Conservation (phyloP, 2,113 vertebrate species). For the Cololabis saira region DNA sequence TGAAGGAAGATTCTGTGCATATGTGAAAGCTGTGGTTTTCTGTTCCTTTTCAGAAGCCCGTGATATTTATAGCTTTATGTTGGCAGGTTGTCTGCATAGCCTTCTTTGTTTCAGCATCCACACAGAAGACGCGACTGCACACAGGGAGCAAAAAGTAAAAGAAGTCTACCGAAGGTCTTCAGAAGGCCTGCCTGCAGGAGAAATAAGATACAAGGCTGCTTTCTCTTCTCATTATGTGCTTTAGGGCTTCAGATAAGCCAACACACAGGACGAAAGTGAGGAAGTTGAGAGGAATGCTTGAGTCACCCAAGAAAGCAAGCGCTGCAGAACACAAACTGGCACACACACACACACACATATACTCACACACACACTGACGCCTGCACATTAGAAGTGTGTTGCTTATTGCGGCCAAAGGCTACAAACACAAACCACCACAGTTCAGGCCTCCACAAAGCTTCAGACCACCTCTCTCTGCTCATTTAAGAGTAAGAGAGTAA, state of each 20-base stretch:
- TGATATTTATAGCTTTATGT: constrained; percentile 60
- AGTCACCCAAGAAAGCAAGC: constrained; percentile 21
- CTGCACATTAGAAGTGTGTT: constrained; percentile 29
- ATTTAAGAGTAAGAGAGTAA: constrained; percentile 16
- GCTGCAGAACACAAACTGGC: constrained; percentile 37
- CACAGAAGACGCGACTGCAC: constrained; percentile 31
- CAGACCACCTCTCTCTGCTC: constrained; percentile 21
- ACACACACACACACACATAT: constrained; percentile 9
- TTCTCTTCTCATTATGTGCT: constrained; percentile 31
- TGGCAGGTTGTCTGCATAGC: constrained; percentile 42
- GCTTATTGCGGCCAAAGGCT: constrained; percentile 15
- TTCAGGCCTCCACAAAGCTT: constrained; percentile 17
- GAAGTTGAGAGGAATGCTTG: constrained; percentile 56
- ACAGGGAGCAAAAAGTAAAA: constrained; percentile 18
- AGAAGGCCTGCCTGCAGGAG: constrained; percentile 14
- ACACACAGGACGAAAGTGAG: constrained; percentile 56
- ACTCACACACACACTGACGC: constrained; percentile 28
- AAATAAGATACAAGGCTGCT: not conserved
- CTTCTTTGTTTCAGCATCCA: constrained; percentile 31
- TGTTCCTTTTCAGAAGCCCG: constrained; percentile 22
- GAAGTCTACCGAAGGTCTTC: constrained; percentile 24
- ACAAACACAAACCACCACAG: constrained; percentile 16
- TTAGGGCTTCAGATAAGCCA: constrained; percentile 44
- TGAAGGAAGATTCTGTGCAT: constrained; percentile 14
- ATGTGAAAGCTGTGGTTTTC: constrained; percentile 44